Conservation (phyloP, 2,888 invertebrate genomes). For the Lasioglossum zephyrum region DNA sequence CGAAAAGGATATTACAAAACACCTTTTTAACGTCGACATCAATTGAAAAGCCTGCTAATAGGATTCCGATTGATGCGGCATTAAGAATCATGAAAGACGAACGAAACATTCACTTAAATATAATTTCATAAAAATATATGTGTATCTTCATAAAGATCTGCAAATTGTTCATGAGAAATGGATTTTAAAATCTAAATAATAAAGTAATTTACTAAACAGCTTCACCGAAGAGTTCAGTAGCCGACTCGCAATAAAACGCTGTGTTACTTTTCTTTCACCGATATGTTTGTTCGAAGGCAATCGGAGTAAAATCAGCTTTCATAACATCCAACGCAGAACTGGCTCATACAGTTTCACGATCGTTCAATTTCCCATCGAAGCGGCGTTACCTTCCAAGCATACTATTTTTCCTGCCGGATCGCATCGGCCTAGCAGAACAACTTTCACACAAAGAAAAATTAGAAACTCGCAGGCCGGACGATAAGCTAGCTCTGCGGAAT, state of each 20-base stretch:
- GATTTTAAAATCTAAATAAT: neutral
- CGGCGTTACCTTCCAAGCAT: neutral
- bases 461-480: neutral
- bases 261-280: neutral
- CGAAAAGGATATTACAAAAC: neutral
- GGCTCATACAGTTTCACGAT: neutral
- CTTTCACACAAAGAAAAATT: slow-evolving; percentile 1
- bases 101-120: neutral
- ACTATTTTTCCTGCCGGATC: neutral
- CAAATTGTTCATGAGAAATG: neutral
- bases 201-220: too few relatives aligned
- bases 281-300: neutral
- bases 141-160: too few relatives aligned
- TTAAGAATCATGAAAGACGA: too few relatives aligned
- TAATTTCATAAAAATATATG: neutral
- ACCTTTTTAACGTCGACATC: neutral
- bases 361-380: slow-evolving; percentile 4
- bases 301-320: neutral
- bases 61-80: too few relatives aligned
- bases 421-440: neutral
- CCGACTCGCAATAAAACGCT: too few relatives aligned
- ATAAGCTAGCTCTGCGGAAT: neutral
- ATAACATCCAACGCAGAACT: neutral
- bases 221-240: too few relatives aligned
- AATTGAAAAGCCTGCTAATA: too few relatives aligned